Percentiles rank a stretch among this genome's conserved stretches.
Evolutionary conservation across 1,140 invertebrate species (phyloP).

Genomic region (Drosophila lini): DNA sequence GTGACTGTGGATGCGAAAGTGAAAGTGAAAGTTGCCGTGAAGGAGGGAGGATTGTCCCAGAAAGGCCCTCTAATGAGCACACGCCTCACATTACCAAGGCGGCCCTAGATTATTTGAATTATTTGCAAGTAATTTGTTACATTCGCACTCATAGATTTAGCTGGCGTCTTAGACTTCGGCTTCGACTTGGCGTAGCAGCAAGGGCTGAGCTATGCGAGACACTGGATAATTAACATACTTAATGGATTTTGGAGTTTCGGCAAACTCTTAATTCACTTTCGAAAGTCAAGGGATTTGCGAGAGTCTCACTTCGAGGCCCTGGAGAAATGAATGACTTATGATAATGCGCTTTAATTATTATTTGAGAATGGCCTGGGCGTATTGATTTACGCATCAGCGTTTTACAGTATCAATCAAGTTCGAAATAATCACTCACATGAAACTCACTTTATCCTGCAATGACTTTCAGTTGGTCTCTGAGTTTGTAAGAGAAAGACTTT

Average conservation of each 20-base stretch:
- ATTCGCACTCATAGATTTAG: conserved; percentile 55
- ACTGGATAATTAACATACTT: conserved; percentile 74
- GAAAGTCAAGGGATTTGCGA: conserved; percentile 25
- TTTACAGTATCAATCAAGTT: conserved; percentile 9
- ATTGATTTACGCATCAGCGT: conserved; percentile 2
- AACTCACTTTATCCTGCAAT: neutral
- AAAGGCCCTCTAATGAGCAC: conserved; percentile 64
- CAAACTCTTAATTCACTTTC: conserved; percentile 48
- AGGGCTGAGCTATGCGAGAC: conserved; percentile 25
- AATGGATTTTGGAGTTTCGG: conserved; percentile 71
- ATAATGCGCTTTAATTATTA: conserved; percentile 35
- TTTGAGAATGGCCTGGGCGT: neutral
- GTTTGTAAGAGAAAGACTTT: neutral
- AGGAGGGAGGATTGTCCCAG: conserved; percentile 22
- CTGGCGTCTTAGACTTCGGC: conserved; percentile 7
- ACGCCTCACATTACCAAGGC: conserved; percentile 66
- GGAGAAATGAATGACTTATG: conserved; percentile 23
- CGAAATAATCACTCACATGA: conserved; percentile 3
- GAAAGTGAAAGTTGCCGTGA: conserved; percentile 7
- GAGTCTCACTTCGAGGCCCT: neutral
- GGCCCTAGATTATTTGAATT: conserved; percentile 75
- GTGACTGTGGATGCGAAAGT: conserved; percentile 21
- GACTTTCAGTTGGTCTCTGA: conserved; percentile 3
- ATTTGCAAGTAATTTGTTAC: conserved; percentile 82
- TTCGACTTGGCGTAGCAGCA: conserved; percentile 26